Conservation (phyloP, 2,113 vertebrate genomes). For the rat (Rattus norvegicus) region DNA sequence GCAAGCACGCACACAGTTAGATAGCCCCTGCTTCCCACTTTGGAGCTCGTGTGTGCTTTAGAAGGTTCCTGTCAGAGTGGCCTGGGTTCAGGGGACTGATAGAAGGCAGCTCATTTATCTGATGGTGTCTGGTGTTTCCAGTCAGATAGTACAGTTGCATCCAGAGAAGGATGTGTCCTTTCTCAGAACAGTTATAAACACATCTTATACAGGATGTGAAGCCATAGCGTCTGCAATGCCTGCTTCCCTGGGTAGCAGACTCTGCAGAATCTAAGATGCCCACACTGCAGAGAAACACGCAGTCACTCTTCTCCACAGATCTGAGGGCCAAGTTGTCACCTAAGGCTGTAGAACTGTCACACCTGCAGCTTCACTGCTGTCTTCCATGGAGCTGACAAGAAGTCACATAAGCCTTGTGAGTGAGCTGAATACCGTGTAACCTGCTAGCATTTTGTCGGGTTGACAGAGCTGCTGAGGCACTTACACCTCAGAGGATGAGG, state of each 20-base stretch:
- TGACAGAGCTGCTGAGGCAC: not conserved
- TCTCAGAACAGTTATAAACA: not conserved
- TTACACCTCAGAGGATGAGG: not conserved
- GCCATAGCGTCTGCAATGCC: not conserved
- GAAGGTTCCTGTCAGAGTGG: not conserved
- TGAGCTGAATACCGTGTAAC: not conserved
- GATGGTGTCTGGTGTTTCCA: not conserved
- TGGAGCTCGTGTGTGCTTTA: not conserved
- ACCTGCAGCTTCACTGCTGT: not conserved
- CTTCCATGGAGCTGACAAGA: not conserved
- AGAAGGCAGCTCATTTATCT: not conserved
- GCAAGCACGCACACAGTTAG: accelerated
- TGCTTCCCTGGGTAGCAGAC: not conserved
- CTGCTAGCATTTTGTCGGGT: too few relatives aligned
- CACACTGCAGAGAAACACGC: accelerated
- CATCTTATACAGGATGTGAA: not conserved
- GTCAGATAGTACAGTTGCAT: not conserved
- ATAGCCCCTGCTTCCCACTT: not conserved
- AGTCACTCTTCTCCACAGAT: not conserved
- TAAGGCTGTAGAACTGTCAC: not conserved
- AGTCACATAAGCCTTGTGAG: not conserved
- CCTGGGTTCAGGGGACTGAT: accelerated
- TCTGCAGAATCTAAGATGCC: not conserved
- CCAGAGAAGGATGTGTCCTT: too few relatives aligned
- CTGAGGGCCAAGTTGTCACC: not conserved